A percentile compares a stretch with the other conserved stretches of the same genome.
phyloP scores from a whole-genome alignment of 1,140 invertebrate genomes.

The Drosophila grimshawi region DNA sequence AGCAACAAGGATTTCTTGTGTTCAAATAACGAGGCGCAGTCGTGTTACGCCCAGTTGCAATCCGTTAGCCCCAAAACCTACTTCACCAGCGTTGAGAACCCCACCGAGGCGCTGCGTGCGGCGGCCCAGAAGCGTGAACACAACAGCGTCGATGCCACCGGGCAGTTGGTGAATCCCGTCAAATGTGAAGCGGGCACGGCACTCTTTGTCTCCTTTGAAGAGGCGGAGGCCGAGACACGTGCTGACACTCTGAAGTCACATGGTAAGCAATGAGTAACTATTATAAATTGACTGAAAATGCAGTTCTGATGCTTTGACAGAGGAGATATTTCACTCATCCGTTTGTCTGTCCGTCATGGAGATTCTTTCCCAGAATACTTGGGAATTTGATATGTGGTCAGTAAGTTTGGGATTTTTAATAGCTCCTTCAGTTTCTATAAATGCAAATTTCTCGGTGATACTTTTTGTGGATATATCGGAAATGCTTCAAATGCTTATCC shows the following conservation, averaged over 20 bases:
- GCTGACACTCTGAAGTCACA: slow-evolving; percentile 84
- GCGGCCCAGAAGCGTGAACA: slow-evolving; percentile 55
- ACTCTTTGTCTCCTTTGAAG: slow-evolving; percentile 84
- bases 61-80: slow-evolving; percentile 72
- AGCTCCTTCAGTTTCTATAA: too few relatives aligned
- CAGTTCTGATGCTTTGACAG: too few relatives aligned
- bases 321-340: too few relatives aligned
- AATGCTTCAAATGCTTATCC: too few relatives aligned
- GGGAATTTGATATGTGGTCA: too few relatives aligned
- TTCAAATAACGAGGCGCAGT: slow-evolving; percentile 55
- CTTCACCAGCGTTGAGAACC: slow-evolving; percentile 77
- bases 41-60: slow-evolving; percentile 74
- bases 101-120: slow-evolving; percentile 67
- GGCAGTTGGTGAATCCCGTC: slow-evolving; percentile 59
- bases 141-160: slow-evolving; percentile 63
- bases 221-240: slow-evolving; percentile 75
- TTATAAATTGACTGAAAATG: background rate
- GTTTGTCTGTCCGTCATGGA: too few relatives aligned
- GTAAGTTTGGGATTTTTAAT: too few relatives aligned
- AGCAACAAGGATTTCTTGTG: slow-evolving; percentile 74
- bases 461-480: too few relatives aligned
- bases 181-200: slow-evolving; percentile 66
- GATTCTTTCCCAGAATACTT: too few relatives aligned
- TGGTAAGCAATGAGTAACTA: slow-evolving; percentile 71
- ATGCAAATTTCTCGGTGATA: too few relatives aligned